phyloP scores from a whole-genome alignment of 1,140 invertebrate species.

The Zaprionus taronus region DNA sequence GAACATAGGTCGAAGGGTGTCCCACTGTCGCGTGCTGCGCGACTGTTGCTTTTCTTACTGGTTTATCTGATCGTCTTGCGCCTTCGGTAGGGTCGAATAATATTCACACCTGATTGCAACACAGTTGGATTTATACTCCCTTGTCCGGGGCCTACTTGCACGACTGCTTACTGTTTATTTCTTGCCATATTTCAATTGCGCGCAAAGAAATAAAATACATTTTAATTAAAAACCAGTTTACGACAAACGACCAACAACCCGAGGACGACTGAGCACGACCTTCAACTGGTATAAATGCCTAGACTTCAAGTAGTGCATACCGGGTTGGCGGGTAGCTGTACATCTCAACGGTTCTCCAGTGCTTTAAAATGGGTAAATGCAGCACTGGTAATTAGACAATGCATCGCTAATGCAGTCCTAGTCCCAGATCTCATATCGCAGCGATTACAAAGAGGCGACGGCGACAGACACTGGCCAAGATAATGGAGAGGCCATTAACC shows the following conservation, averaged over 20 bases:
- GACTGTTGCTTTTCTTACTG: too few relatives aligned
- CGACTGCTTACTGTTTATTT: slow-evolving; percentile 32
- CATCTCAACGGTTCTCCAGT: not conserved
- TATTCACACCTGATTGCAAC: slow-evolving; percentile 74
- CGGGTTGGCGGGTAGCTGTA: not conserved
- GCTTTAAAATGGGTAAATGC: not conserved
- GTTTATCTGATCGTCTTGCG: slow-evolving; percentile 16
- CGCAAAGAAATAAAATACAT: slow-evolving; percentile 55
- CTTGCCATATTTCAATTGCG: not conserved
- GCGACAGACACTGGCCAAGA: slow-evolving; percentile 18
- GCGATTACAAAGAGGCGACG: slow-evolving; percentile 36
- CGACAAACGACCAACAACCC: slow-evolving; percentile 1
- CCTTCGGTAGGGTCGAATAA: slow-evolving; percentile 22
- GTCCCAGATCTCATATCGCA: not conserved
- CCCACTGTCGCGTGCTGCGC: too few relatives aligned
- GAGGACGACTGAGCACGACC: slow-evolving; percentile 5
- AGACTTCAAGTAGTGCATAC: not conserved
- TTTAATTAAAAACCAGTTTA: slow-evolving; percentile 80
- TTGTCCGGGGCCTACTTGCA: slow-evolving; percentile 20
- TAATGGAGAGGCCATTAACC: slow-evolving; percentile 65
- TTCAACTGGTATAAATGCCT: slow-evolving; percentile 3
- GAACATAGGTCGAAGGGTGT: too few relatives aligned
- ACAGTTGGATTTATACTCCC: not conserved
- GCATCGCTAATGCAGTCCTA: slow-evolving; percentile 5
- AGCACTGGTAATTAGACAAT: slow-evolving; percentile 62